These are phyloP conservation scores for Mormyrops boulengeri DNA, from an alignment of 2,797 vertebrate genomes.

Conservation along the genomic window DNA sequence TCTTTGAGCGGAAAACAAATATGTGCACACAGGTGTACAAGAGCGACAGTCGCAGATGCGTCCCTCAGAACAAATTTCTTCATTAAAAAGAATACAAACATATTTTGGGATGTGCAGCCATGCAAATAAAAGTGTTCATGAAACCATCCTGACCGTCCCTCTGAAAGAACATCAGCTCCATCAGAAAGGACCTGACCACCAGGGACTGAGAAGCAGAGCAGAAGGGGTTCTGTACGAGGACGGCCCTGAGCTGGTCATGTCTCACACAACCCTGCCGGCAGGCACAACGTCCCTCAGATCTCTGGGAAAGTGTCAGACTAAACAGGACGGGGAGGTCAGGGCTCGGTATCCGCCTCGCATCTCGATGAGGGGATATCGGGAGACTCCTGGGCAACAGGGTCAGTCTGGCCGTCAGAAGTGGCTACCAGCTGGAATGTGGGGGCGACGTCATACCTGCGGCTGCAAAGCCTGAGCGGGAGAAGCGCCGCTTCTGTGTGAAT, in stretches of 20 bases:
- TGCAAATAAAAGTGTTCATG: not conserved
- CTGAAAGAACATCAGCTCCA: not conserved
- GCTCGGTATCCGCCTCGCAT: conserved; percentile 54
- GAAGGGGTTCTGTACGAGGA: not conserved
- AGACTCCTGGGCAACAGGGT: conserved; percentile 71
- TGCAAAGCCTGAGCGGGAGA: not conserved
- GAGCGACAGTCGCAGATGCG: not conserved
- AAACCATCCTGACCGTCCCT: not conserved
- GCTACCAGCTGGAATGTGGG: conserved; percentile 68
- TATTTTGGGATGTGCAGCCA: not conserved
- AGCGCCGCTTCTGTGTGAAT: not conserved
- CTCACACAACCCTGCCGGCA: conserved; percentile 26
- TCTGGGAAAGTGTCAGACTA: conserved; percentile 40
- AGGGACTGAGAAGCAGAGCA: not conserved
- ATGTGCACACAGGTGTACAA: conserved; percentile 1
- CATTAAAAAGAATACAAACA: not conserved
- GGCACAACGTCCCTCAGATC: conserved; percentile 37
- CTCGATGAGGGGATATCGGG: conserved; percentile 70
- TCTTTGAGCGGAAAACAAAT: not conserved
- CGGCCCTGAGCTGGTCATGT: conserved; percentile 30
- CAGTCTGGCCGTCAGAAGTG: conserved; percentile 84
- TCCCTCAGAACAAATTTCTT: not conserved
- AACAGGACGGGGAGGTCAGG: conserved; percentile 29
- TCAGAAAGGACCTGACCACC: not conserved
- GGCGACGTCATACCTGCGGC: conserved; percentile 60